Percentiles rank a stretch among this genome's conserved stretches.
Evolutionary conservation across 2,888 invertebrate genomes (phyloP).

Genomic region (Hermaeophaga mercurialis): DNA sequence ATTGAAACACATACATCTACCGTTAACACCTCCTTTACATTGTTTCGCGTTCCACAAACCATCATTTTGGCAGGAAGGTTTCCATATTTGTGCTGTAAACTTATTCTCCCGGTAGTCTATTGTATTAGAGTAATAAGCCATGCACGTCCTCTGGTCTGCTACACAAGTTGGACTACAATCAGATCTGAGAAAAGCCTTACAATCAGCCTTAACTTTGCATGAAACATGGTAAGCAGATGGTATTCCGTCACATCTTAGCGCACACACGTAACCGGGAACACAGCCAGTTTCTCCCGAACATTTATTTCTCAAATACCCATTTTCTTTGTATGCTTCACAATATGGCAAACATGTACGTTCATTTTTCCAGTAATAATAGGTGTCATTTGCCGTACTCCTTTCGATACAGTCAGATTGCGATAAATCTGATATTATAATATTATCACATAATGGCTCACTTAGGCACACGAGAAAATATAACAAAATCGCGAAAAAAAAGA

Average conservation of each 20-base stretch:
- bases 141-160: slow-evolving; percentile 34
- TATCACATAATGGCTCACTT: slow-evolving; percentile 20
- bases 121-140: slow-evolving; percentile 43
- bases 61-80: slow-evolving; percentile 63
- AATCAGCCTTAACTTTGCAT: slow-evolving; percentile 19
- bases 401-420: slow-evolving; percentile 38
- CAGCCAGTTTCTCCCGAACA: no score
- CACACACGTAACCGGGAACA: slow-evolving; percentile 51
- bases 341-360: slow-evolving; percentile 26
- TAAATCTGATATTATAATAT: slow-evolving; percentile 38
- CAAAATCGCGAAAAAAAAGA: not conserved
- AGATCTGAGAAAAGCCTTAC: slow-evolving; percentile 11
- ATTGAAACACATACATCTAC: slow-evolving; percentile 73
- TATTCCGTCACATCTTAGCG: slow-evolving; percentile 37
- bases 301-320: slow-evolving; percentile 20
- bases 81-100: slow-evolving; percentile 41
- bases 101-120: slow-evolving; percentile 33
- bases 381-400: slow-evolving; percentile 5
- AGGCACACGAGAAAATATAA: not conserved
- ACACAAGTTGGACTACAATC: slow-evolving; percentile 26
- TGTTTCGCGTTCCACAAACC: slow-evolving; percentile 67
- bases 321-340: slow-evolving; percentile 27
- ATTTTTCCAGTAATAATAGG: slow-evolving; percentile 33
- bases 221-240: not conserved
- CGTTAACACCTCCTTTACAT: slow-evolving; percentile 68